phyloP scores from a whole-genome alignment of 2,888 invertebrate species.

The Acleris laterana region DNA sequence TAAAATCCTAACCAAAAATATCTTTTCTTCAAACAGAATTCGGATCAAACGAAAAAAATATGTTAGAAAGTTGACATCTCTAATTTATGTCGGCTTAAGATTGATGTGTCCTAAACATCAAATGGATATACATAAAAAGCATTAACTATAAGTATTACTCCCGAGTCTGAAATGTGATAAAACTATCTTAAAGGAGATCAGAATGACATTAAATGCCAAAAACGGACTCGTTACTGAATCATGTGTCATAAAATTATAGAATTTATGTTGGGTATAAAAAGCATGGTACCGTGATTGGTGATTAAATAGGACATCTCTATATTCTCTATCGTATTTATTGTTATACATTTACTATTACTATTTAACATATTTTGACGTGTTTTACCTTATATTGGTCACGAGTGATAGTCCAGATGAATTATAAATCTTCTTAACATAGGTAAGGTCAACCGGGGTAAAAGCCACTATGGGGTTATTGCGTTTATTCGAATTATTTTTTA shows the following conservation, averaged over 20 bases:
- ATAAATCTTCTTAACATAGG: no score
- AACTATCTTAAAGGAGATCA: slow-evolving; percentile 26
- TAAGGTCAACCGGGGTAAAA: no score
- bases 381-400: no score
- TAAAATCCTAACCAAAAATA: background rate
- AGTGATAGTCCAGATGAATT: no score
- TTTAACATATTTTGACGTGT: no score
- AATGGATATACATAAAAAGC: slow-evolving; percentile 25
- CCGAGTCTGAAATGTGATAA: slow-evolving; percentile 34
- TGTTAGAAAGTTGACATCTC: background rate
- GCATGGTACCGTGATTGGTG: background rate
- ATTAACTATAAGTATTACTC: slow-evolving; percentile 22
- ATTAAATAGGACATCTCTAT: no score
- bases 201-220: slow-evolving; percentile 20
- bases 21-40: background rate
- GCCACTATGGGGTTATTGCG: no score
- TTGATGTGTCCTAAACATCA: slow-evolving; percentile 27
- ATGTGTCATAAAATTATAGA: slow-evolving; percentile 20
- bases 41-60: slow-evolving; percentile 7
- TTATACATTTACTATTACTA: no score
- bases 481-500: no score
- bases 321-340: no score
- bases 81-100: slow-evolving; percentile 24
- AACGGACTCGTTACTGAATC: slow-evolving; percentile 17
- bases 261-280: slow-evolving; percentile 21